Evolutionary conservation across 2,113 vertebrate genomes (phyloP).

Genomic region (Leptodactylus fuscus): DNA sequence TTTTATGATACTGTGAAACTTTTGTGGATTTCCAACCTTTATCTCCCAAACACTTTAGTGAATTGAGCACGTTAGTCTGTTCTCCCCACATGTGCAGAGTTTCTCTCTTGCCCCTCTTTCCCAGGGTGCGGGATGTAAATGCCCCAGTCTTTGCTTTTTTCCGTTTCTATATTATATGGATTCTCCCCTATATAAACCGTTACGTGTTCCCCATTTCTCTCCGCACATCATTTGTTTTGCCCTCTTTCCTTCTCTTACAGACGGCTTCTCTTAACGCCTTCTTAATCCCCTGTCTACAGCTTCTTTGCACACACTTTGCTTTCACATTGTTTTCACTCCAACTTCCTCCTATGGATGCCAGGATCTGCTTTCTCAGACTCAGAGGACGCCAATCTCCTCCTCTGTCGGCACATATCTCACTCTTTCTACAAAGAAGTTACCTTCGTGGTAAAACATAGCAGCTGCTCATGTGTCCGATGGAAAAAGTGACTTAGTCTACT

Average conservation of each 20-base stretch:
- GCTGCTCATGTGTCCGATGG: background rate
- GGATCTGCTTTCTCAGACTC: background rate
- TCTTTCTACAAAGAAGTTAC: background rate
- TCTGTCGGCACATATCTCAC: background rate
- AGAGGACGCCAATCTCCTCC: background rate
- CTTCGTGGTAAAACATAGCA: background rate
- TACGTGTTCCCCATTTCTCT: background rate
- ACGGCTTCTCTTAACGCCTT: background rate
- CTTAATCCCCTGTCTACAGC: background rate
- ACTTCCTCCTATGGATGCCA: background rate
- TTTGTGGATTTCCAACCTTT: too few species aligned
- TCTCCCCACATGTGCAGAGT: too few species aligned
- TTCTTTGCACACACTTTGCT: background rate
- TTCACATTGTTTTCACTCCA: background rate
- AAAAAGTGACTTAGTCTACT: background rate
- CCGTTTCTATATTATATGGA: background rate
- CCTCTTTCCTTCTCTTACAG: background rate
- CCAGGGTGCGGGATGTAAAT: background rate
- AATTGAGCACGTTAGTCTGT: too few species aligned
- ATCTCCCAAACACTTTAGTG: too few species aligned
- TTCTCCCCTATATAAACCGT: background rate
- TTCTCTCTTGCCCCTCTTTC: too few species aligned
- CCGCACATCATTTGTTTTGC: background rate
- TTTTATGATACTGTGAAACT: too few species aligned
- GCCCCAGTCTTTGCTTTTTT: background rate